Percentiles rank a stretch among this genome's conserved stretches.
These are phyloP conservation scores for Xestia rhomboidea DNA, from an alignment of 2,888 invertebrate species.

Conservation along the genomic window DNA sequence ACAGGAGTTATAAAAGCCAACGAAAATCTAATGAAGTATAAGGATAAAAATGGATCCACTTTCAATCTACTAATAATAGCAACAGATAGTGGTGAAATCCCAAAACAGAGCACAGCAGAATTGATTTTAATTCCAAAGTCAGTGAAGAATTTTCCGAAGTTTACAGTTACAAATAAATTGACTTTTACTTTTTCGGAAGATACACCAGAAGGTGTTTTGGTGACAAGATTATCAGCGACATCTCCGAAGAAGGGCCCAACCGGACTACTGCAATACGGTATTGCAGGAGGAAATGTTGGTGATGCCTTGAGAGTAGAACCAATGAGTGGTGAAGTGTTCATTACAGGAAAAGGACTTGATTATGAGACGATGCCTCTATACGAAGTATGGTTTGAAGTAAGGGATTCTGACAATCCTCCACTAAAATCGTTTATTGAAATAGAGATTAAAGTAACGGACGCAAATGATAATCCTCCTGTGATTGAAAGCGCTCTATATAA, in stretches of 20 bases:
- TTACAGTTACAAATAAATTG: slow-evolving; percentile 92
- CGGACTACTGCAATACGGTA: slow-evolving; percentile 94
- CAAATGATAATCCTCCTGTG: slow-evolving; percentile 97
- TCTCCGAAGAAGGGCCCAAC: slow-evolving; percentile 94
- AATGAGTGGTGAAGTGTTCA: slow-evolving; percentile 94
- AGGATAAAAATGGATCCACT: slow-evolving; percentile 89
- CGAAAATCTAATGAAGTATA: slow-evolving; percentile 91
- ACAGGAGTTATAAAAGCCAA: slow-evolving; percentile 97
- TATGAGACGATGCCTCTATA: slow-evolving; percentile 95
- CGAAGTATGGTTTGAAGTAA: slow-evolving; percentile 97
- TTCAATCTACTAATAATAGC: slow-evolving; percentile 95
- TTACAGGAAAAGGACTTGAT: slow-evolving; percentile 95
- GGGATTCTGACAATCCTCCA: slow-evolving; percentile 95
- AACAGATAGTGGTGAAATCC: slow-evolving; percentile 93
- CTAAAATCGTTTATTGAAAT: slow-evolving; percentile 95
- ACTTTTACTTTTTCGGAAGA: slow-evolving; percentile 95
- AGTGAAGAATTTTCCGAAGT: slow-evolving; percentile 94
- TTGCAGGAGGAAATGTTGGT: slow-evolving; percentile 98
- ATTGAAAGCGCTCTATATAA: slow-evolving; percentile 95
- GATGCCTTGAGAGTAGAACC: slow-evolving; percentile 95
- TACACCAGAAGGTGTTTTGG: slow-evolving; percentile 93
- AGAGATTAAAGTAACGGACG: slow-evolving; percentile 97
- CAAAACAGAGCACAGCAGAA: slow-evolving; percentile 93
- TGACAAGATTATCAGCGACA: slow-evolving; percentile 94
- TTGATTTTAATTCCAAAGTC: slow-evolving; percentile 94